phyloP scores from a whole-genome alignment of 2,797 vertebrate species.

The Anabas testudineus region DNA sequence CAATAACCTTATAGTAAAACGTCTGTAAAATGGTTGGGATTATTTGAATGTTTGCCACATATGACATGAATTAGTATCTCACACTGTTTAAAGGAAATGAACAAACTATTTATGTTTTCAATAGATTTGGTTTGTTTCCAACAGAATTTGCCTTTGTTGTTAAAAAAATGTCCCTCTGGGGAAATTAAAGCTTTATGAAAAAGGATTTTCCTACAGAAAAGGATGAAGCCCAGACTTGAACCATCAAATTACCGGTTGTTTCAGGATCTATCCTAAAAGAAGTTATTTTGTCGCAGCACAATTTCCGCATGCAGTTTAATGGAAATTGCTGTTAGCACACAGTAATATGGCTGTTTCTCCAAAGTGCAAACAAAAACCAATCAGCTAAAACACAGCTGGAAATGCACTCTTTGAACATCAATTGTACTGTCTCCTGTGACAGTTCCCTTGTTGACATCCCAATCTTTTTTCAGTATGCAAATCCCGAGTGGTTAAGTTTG shows the following conservation, averaged over 20 bases:
- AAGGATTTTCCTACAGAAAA: conserved; percentile 37
- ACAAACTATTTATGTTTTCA: background rate
- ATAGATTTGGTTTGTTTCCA: conserved; percentile 26
- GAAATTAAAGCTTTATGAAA: conserved; percentile 55
- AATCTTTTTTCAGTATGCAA: conserved; percentile 7
- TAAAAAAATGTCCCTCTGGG: conserved; percentile 33
- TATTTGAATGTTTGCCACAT: conserved; percentile 20
- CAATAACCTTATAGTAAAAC: background rate
- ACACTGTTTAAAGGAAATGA: conserved; percentile 1
- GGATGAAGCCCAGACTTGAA: conserved; percentile 16
- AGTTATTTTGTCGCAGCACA: conserved; percentile 32
- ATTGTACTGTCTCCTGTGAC: background rate
- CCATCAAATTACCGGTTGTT: conserved; percentile 39
- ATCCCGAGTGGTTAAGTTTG: conserved; percentile 13
- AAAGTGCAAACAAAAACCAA: conserved; percentile 13
- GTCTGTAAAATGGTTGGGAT: background rate
- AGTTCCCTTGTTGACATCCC: conserved; percentile 9
- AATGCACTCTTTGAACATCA: conserved; percentile 23
- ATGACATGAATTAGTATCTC: conserved; percentile 21
- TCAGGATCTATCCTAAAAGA: conserved; percentile 32
- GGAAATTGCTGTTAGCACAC: conserved; percentile 37
- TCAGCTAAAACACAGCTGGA: conserved; percentile 30
- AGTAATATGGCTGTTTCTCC: conserved; percentile 32
- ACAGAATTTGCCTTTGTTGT: conserved; percentile 26
- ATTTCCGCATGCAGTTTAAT: conserved; percentile 52